These are phyloP conservation scores for Aethes cnicana DNA, from an alignment of 2,888 invertebrate species.

Conservation along the genomic window DNA sequence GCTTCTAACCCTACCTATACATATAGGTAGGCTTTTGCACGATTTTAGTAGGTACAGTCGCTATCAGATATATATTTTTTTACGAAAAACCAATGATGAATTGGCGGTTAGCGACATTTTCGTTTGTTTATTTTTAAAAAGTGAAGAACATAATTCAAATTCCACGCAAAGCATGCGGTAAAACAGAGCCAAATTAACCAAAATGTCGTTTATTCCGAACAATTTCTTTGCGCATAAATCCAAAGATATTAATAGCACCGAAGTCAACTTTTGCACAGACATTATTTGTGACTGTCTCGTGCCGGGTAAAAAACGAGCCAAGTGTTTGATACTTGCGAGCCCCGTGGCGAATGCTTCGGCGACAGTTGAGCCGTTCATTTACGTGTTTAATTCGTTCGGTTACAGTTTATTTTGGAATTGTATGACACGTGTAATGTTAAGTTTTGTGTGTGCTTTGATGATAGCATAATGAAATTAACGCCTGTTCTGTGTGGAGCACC, in stretches of 20 bases:
- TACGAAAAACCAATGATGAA: not conserved
- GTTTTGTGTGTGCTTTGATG: no score
- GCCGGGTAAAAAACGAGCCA: slow-evolving; percentile 35
- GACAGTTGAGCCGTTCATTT: slow-evolving; percentile 32
- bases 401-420: slow-evolving; percentile 6
- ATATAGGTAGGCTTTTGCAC: not conserved
- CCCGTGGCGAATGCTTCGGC: slow-evolving; percentile 38
- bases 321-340: slow-evolving; percentile 41
- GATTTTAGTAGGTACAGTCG: not conserved
- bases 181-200: not conserved
- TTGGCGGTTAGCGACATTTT: no score
- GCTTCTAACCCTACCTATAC: no score
- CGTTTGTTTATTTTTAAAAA: no score
- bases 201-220: slow-evolving; percentile 2
- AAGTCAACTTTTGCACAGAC: slow-evolving; percentile 30
- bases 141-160: no score
- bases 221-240: slow-evolving; percentile 21
- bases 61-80: not conserved
- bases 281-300: slow-evolving; percentile 28
- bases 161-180: no score
- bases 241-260: slow-evolving; percentile 28
- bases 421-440: slow-evolving; percentile 5
- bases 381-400: slow-evolving; percentile 14
- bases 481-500: no score
- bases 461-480: no score